A percentile compares a stretch with the other conserved stretches of the same genome.
These are phyloP conservation scores for Limosa lapponica DNA, from an alignment of 2,797 vertebrate species.

Conservation along the genomic window DNA sequence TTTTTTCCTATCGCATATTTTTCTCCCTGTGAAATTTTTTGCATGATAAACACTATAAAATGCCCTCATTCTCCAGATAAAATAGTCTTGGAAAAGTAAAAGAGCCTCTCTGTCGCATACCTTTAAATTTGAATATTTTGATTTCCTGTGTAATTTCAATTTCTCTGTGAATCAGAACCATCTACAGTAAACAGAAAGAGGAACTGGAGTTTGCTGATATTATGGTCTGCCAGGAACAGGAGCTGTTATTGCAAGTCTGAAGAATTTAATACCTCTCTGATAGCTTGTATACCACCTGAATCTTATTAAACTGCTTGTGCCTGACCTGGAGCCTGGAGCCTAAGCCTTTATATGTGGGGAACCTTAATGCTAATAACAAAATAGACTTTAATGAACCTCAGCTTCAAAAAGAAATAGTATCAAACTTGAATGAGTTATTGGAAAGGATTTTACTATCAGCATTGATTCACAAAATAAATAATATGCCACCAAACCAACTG, in stretches of 20 bases:
- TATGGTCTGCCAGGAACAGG: slow-evolving; percentile 52
- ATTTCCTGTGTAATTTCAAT: slow-evolving; percentile 76
- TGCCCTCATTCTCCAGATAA: slow-evolving; percentile 29
- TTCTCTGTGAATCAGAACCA: slow-evolving; percentile 68
- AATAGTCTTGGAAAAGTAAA: slow-evolving; percentile 47
- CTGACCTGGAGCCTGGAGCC: neutral
- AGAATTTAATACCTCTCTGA: slow-evolving; percentile 59
- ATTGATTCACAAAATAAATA: slow-evolving; percentile 60
- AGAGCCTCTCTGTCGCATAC: neutral
- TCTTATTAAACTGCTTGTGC: slow-evolving; percentile 60
- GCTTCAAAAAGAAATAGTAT: slow-evolving; percentile 55
- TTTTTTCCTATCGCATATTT: neutral
- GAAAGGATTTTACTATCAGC: slow-evolving; percentile 37
- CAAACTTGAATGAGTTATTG: slow-evolving; percentile 18
- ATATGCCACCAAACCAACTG: slow-evolving; percentile 5
- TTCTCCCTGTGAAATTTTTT: slow-evolving; percentile 44
- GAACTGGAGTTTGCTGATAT: slow-evolving; percentile 66
- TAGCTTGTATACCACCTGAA: slow-evolving; percentile 56
- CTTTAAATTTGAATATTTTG: slow-evolving; percentile 69
- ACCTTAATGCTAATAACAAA: slow-evolving; percentile 42
- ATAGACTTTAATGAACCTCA: slow-evolving; percentile 39
- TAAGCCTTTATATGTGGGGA: neutral
- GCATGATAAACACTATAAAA: slow-evolving; percentile 2
- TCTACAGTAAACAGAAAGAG: slow-evolving; percentile 68
- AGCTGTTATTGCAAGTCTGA: slow-evolving; percentile 59